phyloP scores from a whole-genome alignment of 2,888 invertebrate genomes.

The Yponomeuta evonymella region DNA sequence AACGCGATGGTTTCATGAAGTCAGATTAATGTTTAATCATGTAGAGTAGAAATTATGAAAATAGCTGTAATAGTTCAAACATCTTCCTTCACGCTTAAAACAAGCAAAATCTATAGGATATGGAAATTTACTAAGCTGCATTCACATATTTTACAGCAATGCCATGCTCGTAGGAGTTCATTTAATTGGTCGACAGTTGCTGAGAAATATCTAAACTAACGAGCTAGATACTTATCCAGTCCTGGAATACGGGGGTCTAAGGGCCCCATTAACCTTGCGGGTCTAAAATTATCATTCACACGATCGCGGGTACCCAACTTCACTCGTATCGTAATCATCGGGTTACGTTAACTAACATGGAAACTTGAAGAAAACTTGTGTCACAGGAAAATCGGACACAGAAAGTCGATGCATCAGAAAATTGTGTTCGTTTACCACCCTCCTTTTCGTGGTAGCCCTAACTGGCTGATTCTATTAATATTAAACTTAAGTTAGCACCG shows the following conservation, averaged over 20 bases:
- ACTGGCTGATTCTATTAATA: too few relatives aligned
- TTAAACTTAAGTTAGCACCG: too few relatives aligned
- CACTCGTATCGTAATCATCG: not conserved
- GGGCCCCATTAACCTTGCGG: conserved; percentile 4
- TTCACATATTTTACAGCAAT: not conserved
- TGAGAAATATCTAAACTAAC: conserved; percentile 5
- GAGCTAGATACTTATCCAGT: not conserved
- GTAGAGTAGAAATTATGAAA: not conserved
- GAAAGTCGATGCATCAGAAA: not conserved
- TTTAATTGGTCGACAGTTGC: not conserved
- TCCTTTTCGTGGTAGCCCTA: too few relatives aligned
- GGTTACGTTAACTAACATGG: conserved; percentile 7
- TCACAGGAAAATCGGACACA: not conserved
- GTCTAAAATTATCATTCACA: conserved; percentile 13
- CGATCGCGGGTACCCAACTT: conserved; percentile 7
- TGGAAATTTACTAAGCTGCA: not conserved
- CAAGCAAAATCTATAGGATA: not conserved
- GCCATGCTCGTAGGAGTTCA: not conserved
- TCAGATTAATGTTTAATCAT: too few relatives aligned
- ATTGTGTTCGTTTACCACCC: not conserved
- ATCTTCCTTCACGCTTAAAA: not conserved
- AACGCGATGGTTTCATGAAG: too few relatives aligned
- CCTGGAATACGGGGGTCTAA: not conserved
- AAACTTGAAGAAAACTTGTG: not conserved
- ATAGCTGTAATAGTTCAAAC: not conserved